A percentile compares a stretch with the other conserved stretches of the same genome.
Conservation (phyloP, 2,888 invertebrate species). For the Orthosia cruda region DNA sequence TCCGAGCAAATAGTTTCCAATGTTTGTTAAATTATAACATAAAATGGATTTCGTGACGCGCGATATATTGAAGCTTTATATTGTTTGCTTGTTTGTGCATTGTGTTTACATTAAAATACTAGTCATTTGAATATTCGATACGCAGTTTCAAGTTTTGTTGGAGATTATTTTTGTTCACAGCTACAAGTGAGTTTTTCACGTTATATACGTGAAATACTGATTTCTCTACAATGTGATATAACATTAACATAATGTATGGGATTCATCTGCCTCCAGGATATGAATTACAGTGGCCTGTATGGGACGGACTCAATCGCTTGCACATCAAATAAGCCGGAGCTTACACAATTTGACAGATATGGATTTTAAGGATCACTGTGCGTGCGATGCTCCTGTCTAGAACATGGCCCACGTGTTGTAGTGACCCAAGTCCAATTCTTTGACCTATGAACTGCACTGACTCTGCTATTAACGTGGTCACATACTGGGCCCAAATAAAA, state of each 20-base stretch:
- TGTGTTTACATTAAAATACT: conserved; percentile 21
- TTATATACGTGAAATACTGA: no score
- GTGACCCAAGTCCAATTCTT: no score
- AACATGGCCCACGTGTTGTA: no score
- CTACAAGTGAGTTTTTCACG: neutral
- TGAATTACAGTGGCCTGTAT: no score
- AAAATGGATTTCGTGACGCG: conserved; percentile 59
- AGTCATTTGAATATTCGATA: neutral
- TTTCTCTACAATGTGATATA: neutral
- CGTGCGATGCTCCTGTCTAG: no score
- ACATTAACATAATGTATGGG: neutral
- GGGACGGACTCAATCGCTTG: no score
- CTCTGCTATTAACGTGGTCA: no score
- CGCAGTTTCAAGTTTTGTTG: neutral
- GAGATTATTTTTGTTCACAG: neutral
- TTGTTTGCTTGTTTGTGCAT: conserved; percentile 10
- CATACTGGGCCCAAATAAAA: no score
- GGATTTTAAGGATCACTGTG: no score
- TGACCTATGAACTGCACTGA: neutral
- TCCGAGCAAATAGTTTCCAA: conserved; percentile 60
- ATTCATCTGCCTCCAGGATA: no score
- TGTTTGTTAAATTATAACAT: conserved; percentile 66
- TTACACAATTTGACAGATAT: no score
- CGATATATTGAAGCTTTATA: conserved; percentile 26
- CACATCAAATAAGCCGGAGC: no score